phyloP scores from a whole-genome alignment of 30 jellyfish, hydroid and myxozoan genomes.

The Pelagia noctiluca region DNA sequence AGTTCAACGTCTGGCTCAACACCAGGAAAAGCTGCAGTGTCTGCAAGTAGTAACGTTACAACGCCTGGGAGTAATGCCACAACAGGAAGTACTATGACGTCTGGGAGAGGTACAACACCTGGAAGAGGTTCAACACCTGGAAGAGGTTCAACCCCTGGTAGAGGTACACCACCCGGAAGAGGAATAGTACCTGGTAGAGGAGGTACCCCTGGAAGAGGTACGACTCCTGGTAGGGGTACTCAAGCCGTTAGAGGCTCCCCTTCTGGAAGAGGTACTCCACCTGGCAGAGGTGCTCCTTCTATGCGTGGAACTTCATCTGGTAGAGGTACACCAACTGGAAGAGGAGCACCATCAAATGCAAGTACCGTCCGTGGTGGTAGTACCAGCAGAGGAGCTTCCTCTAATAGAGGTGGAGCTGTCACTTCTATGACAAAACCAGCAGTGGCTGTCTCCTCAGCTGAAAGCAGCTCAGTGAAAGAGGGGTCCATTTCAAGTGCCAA shows the following conservation, averaged over 20 bases:
- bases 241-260: conserved; percentile 10
- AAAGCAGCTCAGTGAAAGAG: too few relatives aligned
- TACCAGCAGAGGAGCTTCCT: conserved; percentile 13
- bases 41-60: neutral
- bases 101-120: conserved; percentile 17
- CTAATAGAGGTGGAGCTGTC: conserved; percentile 21
- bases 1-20: too few relatives aligned
- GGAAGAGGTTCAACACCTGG: conserved; percentile 20
- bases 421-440: neutral
- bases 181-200: conserved; percentile 28
- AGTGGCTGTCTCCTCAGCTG: conserved; percentile 32
- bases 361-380: conserved; percentile 30
- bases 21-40: too few relatives aligned
- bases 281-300: conserved; percentile 50
- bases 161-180: conserved; percentile 5
- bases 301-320: neutral
- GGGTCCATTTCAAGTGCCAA: too few relatives aligned
- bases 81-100: neutral
- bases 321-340: conserved; percentile 15
- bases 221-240: conserved; percentile 51
- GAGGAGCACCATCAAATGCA: conserved; percentile 24
- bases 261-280: conserved; percentile 25
- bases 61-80: neutral
- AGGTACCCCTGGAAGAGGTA: conserved; percentile 25
- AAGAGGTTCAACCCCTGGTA: conserved; percentile 33